These are phyloP conservation scores for Henricia sp. DNA, from an alignment of 53 echinoderm and acorn worm genomes.

Conservation along the genomic window DNA sequence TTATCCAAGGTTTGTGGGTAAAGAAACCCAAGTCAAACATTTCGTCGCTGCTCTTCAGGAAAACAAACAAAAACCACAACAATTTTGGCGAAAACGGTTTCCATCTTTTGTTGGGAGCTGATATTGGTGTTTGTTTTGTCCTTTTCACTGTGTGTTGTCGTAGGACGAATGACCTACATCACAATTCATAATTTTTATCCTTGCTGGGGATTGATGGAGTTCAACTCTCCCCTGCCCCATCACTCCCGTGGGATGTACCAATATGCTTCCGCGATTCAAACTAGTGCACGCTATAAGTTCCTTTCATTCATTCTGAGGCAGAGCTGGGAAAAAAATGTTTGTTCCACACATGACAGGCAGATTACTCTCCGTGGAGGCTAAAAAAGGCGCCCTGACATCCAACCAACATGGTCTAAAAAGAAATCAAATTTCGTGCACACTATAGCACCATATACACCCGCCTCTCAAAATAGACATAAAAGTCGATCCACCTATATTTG, in stretches of 20 bases:
- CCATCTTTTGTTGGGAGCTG: constrained; percentile 32
- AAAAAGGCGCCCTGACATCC: too few relatives aligned
- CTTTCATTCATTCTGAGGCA: not conserved
- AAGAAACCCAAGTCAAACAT: constrained; percentile 46
- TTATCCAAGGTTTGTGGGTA: constrained; percentile 4
- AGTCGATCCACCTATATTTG: too few relatives aligned
- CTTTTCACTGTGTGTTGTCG: not conserved
- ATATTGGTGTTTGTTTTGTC: constrained; percentile 44
- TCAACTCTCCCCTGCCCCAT: constrained; percentile 51
- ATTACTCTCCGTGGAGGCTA: constrained; percentile 18
- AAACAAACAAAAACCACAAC: constrained; percentile 33
- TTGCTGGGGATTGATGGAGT: constrained; percentile 27
- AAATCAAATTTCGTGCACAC: too few relatives aligned
- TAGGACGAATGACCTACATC: constrained; percentile 9
- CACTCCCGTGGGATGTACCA: constrained; percentile 41
- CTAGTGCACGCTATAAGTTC: constrained; percentile 22
- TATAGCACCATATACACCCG: too few relatives aligned
- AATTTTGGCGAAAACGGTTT: constrained; percentile 44
- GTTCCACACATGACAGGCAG: constrained; percentile 41
- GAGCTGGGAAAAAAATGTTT: constrained; percentile 32
- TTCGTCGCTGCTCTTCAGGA: constrained; percentile 7
- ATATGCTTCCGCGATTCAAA: constrained; percentile 41
- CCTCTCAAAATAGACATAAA: too few relatives aligned
- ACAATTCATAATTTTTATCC: not conserved
- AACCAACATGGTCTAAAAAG: too few relatives aligned